Conservation (phyloP, 1,140 invertebrate species). For the Drosophila micromelanica region DNA sequence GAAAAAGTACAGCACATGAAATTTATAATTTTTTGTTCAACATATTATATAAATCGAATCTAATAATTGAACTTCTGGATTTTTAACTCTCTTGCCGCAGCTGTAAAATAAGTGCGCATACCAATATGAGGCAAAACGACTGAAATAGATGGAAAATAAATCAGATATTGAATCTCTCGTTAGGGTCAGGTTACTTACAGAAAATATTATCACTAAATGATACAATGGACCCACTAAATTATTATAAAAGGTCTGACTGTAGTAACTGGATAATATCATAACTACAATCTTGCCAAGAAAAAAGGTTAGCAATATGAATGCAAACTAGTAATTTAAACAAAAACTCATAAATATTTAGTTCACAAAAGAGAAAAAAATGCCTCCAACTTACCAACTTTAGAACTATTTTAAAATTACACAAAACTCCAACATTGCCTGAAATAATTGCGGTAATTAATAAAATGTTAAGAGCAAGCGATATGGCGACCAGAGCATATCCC, state of each 20-base stretch:
- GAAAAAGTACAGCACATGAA: background rate
- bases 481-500: background rate
- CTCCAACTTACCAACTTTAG: background rate
- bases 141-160: background rate
- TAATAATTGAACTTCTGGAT: too few species aligned
- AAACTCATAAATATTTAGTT: too few species aligned
- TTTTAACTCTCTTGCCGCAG: background rate
- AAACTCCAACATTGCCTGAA: background rate
- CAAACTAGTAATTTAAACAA: background rate
- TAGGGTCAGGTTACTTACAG: background rate
- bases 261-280: too few species aligned
- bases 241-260: too few species aligned
- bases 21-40: background rate
- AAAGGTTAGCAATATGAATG: background rate
- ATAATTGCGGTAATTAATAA: background rate
- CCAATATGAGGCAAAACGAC: background rate
- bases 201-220: background rate
- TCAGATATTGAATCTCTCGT: background rate
- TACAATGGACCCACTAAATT: background rate
- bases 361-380: too few species aligned
- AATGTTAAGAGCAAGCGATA: slow-evolving; percentile 1
- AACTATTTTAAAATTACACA: background rate
- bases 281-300: background rate
- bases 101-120: background rate
- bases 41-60: too few species aligned